Percentiles rank a stretch among this genome's conserved stretches.
Conservation (phyloP, 2,113 vertebrate species). For the Struthidea cinerea region DNA sequence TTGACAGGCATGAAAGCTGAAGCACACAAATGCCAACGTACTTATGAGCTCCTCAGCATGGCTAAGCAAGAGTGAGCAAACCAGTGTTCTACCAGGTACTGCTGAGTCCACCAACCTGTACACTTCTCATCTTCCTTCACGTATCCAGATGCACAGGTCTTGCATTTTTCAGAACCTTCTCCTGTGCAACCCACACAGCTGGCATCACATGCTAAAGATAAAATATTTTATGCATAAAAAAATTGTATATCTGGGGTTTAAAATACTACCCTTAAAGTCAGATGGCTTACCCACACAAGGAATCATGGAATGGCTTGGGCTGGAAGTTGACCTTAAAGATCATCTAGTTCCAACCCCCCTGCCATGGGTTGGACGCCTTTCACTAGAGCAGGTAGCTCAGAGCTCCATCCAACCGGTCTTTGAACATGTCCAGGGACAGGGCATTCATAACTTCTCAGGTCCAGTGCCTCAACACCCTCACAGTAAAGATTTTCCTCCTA, state of each 20-base stretch:
- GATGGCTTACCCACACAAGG: neutral
- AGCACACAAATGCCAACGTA: fast-evolving
- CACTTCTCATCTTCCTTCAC: slow-evolving; percentile 76
- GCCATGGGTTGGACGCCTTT: fast-evolving
- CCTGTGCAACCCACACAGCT: slow-evolving; percentile 84
- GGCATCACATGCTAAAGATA: slow-evolving; percentile 79
- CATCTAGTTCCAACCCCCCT: neutral
- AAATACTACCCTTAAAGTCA: neutral
- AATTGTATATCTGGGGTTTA: neutral
- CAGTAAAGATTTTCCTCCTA: neutral
- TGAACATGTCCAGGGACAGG: neutral
- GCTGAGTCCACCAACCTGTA: slow-evolving; percentile 70
- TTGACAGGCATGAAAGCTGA: neutral
- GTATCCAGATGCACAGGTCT: slow-evolving; percentile 79
- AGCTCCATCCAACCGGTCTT: neutral
- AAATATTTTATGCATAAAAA: neutral
- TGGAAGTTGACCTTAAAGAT: neutral
- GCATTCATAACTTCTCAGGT: neutral
- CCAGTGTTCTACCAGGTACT: neutral
- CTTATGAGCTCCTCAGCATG: neutral
- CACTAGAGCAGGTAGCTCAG: neutral
- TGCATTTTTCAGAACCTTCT: slow-evolving; percentile 78
- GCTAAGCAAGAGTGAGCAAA: neutral
- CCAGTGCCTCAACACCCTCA: neutral
- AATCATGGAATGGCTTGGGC: neutral